Conservation (phyloP, 2,888 invertebrate species). For the Perizoma flavofasciatum region DNA sequence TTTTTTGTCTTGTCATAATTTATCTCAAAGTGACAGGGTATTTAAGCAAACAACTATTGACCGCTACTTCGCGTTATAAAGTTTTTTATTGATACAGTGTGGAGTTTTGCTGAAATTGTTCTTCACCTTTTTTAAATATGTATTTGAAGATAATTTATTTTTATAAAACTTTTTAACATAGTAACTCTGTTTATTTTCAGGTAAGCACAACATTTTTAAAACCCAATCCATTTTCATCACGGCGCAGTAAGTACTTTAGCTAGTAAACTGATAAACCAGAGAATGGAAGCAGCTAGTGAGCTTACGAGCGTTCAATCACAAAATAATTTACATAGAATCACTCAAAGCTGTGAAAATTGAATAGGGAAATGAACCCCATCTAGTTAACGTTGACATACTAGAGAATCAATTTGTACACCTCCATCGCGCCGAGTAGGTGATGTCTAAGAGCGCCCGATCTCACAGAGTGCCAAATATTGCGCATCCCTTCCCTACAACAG, state of each 20-base stretch:
- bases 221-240: slow-evolving; percentile 22
- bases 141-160: slow-evolving; percentile 19
- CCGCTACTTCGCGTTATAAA: slow-evolving; percentile 29
- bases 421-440: slow-evolving; percentile 54
- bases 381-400: slow-evolving; percentile 53
- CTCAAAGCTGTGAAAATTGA: slow-evolving; percentile 56
- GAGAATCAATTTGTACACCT: slow-evolving; percentile 62
- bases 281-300: slow-evolving; percentile 25
- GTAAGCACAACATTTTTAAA: slow-evolving; percentile 39
- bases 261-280: slow-evolving; percentile 19
- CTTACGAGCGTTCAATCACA: slow-evolving; percentile 37
- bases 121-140: too few relatives aligned
- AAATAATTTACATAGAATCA: slow-evolving; percentile 45
- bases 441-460: slow-evolving; percentile 61
- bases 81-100: slow-evolving; percentile 23
- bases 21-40: slow-evolving; percentile 32
- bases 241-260: slow-evolving; percentile 14
- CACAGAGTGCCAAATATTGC: slow-evolving; percentile 65
- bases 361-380: slow-evolving; percentile 53
- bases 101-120: background rate
- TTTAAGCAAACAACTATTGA: slow-evolving; percentile 36
- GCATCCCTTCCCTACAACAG: slow-evolving; percentile 57
- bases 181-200: slow-evolving; percentile 43
- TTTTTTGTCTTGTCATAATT: slow-evolving; percentile 35
- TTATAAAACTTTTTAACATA: slow-evolving; percentile 10